Evolutionary conservation across 64 coral and sea anemone genomes (phyloP), one percentile per base, ranked within the genome.

Genomic region (Pocillopora verrucosa): DNA sequence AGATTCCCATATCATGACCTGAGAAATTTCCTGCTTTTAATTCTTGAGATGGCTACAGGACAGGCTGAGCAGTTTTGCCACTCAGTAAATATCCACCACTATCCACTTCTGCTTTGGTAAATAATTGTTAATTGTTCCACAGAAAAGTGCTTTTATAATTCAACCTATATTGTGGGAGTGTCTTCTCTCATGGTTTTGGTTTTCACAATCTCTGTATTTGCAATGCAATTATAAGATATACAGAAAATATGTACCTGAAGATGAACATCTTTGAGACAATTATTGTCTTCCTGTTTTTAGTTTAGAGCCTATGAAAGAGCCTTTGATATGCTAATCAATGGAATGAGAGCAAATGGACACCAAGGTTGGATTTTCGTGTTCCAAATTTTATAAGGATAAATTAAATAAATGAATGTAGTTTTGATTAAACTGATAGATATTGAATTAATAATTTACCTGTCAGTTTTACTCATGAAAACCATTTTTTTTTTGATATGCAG

Each of bases 291-390:
- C 25, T n/a, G 12, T 72, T 85, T 72, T 15, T 65, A 85, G 82
- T 45, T 72, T 26, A 65, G 65, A 12, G 24, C 36, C 56, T 57
- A 72, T 26, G 4, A 13, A 45, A 65, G 77, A 79, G 90, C 90
- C 9, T 92, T 79, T 92, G 61, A 87, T 51, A 51, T 51, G 24
- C 65, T 92, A 41, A 87, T 87, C 59, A 72, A 41, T 24, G 90
- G 87, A 34, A 92, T 92, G 90, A 77, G 83, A 77, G 61, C 86
- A 67, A 74, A 77, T 59, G 73, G 80, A 41, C 77, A 79, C 34
- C 90, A 92, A 92, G 90, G 90, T 92, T 0, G 30, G 59, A 34
- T 19, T 34, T 35, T 37, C 56, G 17, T n/a, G 9, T 7, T 25
- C 13, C 13, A 1, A 61, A 15, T 16, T 22, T 36, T 0, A 19